A percentile compares a stretch with the other conserved stretches of the same genome.
Evolutionary conservation across 2,888 invertebrate species (phyloP).

Genomic region (Lumbricus terrestris): DNA sequence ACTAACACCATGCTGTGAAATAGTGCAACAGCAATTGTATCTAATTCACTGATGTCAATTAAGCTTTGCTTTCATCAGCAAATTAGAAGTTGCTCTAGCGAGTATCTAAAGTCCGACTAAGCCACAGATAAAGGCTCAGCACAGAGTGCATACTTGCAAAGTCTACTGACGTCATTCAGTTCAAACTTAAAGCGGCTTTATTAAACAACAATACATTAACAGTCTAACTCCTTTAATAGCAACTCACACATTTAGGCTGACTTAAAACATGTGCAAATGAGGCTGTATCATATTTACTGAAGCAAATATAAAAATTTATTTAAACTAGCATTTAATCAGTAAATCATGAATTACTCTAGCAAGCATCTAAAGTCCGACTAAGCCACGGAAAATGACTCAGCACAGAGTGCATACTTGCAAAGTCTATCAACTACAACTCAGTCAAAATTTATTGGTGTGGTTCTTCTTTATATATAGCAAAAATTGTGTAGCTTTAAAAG

Average conservation of each 20-base stretch:
- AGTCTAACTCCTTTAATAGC: no score
- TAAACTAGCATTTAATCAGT: neutral
- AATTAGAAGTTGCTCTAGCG: neutral
- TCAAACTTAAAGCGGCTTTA: no score
- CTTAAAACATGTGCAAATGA: no score
- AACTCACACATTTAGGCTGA: no score
- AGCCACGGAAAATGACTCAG: neutral
- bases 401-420: constrained; percentile 3
- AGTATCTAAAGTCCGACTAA: constrained; percentile 3
- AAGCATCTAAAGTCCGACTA: constrained; percentile 3
- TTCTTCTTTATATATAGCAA: no score
- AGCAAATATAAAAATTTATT: no score
- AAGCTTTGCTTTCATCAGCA: neutral
- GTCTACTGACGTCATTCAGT: neutral
- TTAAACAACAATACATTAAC: no score
- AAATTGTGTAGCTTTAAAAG: no score
- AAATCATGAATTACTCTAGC: neutral
- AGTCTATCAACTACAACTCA: neutral
- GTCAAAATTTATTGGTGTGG: no score
- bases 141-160: neutral
- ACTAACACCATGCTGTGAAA: no score
- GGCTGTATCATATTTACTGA: no score
- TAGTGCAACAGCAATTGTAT: neutral
- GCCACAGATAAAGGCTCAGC: neutral
- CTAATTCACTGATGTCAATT: neutral